Percentiles rank a stretch among this genome's conserved stretches.
Evolutionary conservation across 1,140 invertebrate species (phyloP).

Genomic region (Tetragonula clypearis): DNA sequence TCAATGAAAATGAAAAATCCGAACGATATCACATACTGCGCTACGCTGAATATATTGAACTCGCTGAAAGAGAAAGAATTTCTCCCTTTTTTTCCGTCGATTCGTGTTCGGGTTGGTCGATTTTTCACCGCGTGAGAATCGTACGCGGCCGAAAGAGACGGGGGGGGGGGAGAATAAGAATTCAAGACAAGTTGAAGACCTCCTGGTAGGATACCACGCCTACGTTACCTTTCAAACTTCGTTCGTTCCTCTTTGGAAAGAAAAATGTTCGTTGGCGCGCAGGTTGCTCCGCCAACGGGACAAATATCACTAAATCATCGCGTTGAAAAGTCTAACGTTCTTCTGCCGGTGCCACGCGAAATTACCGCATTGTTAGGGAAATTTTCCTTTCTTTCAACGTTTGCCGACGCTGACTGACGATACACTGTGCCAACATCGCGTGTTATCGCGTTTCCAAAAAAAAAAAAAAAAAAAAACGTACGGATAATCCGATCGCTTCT

Average conservation of each 20-base stretch:
- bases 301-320: constrained; percentile 46
- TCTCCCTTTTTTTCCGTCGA: no score
- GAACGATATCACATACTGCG: no score
- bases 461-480: background rate
- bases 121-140: constrained; percentile 6
- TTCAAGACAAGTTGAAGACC: constrained; percentile 39
- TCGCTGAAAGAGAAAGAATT: background rate
- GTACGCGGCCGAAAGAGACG: background rate
- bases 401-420: background rate
- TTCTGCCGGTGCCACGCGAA: background rate
- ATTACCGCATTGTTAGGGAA: constrained; percentile 21
- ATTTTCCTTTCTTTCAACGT: background rate
- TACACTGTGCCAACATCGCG: background rate
- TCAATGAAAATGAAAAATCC: no score
- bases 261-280: constrained; percentile 16
- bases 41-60: no score
- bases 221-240: constrained; percentile 41
- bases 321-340: background rate
- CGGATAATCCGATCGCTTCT: background rate
- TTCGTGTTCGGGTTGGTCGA: background rate
- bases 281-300: constrained; percentile 7
- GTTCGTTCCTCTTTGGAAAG: constrained; percentile 20
- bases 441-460: background rate
- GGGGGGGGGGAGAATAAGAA: background rate
- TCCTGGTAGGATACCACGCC: constrained; percentile 43